A percentile compares a stretch with the other conserved stretches of the same genome.
These are phyloP conservation scores for Bradysia coprophila DNA, from an alignment of 1,140 invertebrate genomes.

Conservation along the genomic window DNA sequence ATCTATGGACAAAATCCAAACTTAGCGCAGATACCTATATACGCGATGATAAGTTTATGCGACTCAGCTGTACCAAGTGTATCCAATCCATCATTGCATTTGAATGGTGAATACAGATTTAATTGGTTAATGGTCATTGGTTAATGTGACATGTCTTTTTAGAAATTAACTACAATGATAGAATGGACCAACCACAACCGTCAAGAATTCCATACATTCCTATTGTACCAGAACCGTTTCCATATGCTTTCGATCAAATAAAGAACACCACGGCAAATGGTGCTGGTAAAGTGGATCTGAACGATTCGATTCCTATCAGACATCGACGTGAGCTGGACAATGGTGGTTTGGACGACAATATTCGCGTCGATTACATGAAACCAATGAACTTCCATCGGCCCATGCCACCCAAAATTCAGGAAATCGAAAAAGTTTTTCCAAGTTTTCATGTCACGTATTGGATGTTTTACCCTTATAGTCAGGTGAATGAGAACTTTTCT, in stretches of 20 bases:
- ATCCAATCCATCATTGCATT: too few relatives aligned
- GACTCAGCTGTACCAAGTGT: too few relatives aligned
- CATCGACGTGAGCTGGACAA: too few relatives aligned
- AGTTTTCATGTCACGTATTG: slow-evolving; percentile 44
- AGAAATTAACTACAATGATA: slow-evolving; percentile 11
- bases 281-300: not conserved
- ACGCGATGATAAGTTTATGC: slow-evolving; percentile 33
- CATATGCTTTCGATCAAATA: slow-evolving; percentile 11
- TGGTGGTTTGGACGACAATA: slow-evolving; percentile 14
- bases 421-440: too few relatives aligned
- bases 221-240: too few relatives aligned
- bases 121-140: too few relatives aligned
- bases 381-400: too few relatives aligned
- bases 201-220: slow-evolving; percentile 14
- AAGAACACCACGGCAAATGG: not conserved
- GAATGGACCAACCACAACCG: slow-evolving; percentile 12
- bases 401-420: too few relatives aligned
- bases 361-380: slow-evolving; percentile 4
- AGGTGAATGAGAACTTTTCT: slow-evolving; percentile 12
- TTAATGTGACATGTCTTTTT: not conserved
- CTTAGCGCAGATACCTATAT: slow-evolving; percentile 32
- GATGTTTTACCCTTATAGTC: slow-evolving; percentile 47
- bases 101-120: too few relatives aligned
- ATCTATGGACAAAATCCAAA: slow-evolving; percentile 36
- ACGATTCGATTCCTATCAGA: not conserved